phyloP scores from a whole-genome alignment of 2,113 vertebrate species.

The Ceyx melanurus region DNA sequence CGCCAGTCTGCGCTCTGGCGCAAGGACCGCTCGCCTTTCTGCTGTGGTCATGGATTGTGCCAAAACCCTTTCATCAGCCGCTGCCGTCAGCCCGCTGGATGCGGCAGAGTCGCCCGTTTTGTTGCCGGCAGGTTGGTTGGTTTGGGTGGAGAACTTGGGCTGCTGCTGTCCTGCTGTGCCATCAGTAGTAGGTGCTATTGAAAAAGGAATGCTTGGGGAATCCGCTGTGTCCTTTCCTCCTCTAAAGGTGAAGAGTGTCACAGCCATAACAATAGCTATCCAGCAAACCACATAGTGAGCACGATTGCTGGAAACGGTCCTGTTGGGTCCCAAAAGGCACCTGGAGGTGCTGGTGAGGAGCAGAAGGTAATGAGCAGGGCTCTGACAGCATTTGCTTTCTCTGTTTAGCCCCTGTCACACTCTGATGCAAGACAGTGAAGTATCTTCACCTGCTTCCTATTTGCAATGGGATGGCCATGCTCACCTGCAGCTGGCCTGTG shows the following conservation, averaged over 20 bases:
- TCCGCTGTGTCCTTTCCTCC: not conserved
- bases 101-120: accelerated
- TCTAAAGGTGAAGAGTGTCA: not conserved
- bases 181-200: not conserved
- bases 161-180: not conserved
- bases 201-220: not conserved
- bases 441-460: not conserved
- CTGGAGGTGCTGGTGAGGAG: not conserved
- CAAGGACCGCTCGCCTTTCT: constrained; percentile 54
- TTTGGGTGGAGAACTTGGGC: not conserved
- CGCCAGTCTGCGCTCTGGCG: constrained; percentile 16
- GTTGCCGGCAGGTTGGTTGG: accelerated
- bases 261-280: not conserved
- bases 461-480: accelerated
- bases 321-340: not conserved
- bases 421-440: not conserved
- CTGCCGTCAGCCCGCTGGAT: not conserved
- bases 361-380: not conserved
- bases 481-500: not conserved
- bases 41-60: constrained; percentile 58
- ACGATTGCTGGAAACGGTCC: not conserved
- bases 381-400: not conserved
- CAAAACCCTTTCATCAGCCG: not conserved
- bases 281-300: not conserved
- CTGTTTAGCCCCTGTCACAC: not conserved